These are phyloP conservation scores for Picus viridis DNA, from an alignment of 2,797 vertebrate species.

Conservation along the genomic window DNA sequence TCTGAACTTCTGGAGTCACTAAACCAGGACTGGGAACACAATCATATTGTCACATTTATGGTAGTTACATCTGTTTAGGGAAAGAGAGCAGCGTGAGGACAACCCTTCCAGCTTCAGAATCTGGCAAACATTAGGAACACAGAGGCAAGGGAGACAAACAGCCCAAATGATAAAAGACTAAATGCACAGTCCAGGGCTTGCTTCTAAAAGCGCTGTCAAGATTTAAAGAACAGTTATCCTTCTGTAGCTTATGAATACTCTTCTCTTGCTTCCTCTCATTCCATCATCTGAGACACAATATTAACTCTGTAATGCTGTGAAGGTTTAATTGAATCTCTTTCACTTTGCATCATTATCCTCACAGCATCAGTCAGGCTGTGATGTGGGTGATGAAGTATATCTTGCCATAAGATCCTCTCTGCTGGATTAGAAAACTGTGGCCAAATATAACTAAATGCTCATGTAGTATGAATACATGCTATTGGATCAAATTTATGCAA, in stretches of 20 bases:
- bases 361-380: neutral
- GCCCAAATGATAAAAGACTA: neutral
- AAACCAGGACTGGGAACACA: slow-evolving; percentile 23
- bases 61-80: neutral
- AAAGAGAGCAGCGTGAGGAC: neutral
- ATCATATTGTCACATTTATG: neutral
- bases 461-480: neutral
- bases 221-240: neutral
- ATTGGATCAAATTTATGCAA: neutral
- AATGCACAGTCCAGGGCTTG: neutral
- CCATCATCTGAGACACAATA: neutral
- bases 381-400: neutral
- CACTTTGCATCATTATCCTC: neutral
- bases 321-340: neutral
- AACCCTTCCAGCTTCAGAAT: neutral
- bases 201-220: neutral
- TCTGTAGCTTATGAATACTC: neutral
- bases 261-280: neutral
- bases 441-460: neutral
- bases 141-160: neutral
- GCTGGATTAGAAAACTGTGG: neutral
- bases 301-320: neutral
- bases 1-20: slow-evolving; percentile 35
- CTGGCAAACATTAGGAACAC: neutral
- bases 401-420: neutral